Percentiles rank a stretch among this genome's conserved stretches.
Evolutionary conservation across 2,797 vertebrate genomes (phyloP).

Genomic region (Antrozous pallidus): DNA sequence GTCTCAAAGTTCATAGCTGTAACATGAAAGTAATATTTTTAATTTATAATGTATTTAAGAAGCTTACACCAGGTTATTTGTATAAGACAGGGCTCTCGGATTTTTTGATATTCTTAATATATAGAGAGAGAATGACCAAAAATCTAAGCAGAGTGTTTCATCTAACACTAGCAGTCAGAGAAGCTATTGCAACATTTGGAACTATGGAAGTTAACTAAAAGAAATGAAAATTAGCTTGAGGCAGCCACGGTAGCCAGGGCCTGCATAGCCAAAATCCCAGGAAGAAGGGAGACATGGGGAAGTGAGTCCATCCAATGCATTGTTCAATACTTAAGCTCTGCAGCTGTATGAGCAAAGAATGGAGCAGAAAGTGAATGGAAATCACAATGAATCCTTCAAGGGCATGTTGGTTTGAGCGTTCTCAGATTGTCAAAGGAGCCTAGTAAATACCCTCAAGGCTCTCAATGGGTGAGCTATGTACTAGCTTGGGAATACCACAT

Average conservation of each 20-base stretch:
- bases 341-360: neutral
- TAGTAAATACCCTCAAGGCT: neutral
- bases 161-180: neutral
- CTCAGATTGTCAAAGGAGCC: neutral
- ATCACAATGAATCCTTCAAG: neutral
- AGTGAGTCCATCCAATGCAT: neutral
- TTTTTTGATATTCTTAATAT: neutral
- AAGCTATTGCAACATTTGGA: neutral
- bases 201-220: neutral
- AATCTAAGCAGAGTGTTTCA: neutral
- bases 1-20: neutral
- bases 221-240: neutral
- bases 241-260: fast-evolving
- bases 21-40: neutral
- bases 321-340: neutral
- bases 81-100: neutral
- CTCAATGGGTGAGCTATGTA: neutral
- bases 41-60: neutral
- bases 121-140: neutral
- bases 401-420: neutral
- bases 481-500: fast-evolving
- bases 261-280: neutral
- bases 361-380: neutral
- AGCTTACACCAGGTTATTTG: neutral
- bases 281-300: neutral